Evolutionary conservation across 2,113 vertebrate species (phyloP), one percentile per base, ranked within the genome.

Genomic region (Alectura lathami): DNA sequence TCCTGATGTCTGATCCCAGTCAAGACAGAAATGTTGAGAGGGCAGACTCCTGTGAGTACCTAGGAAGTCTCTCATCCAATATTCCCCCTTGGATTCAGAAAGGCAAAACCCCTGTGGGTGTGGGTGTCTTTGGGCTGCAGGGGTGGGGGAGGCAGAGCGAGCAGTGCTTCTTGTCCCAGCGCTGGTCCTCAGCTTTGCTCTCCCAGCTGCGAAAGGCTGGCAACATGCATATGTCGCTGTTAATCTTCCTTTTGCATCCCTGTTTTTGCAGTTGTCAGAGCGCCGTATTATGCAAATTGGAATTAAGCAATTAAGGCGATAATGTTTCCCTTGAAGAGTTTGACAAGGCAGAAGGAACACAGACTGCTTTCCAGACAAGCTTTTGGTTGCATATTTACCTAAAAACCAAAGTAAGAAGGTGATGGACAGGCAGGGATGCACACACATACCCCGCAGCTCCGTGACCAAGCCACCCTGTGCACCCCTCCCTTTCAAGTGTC

Each of bases 241-340:
- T 98, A 98, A 98, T 98, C 98, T 98, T 97, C 78, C 86, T 93
- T 97, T 95, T 98, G 96, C 97, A 97, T 98, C 97, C 97, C 94
- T 92, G 97, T 96, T 98, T 98, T 96, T 97, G 97, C 96, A 96
- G 92, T 97, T 98, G 97, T 98, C 97, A 98, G 97, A 97, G 95
- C n/a, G 32, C 92, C 13, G 29, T 97, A 97, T 97, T 98, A 98
- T 98, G 98, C 80, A 97, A 98, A 98, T 98, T 96, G 79, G 91
- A 96, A 96, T 97, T 97, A 98, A 98, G 98, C 98, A 98, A 98
- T 98, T 98, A 98, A 97, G 97, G 97, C 96, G 92, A 97, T 98
- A 98, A 97, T 97, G 97, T 97, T 98, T 98, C 93, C 96, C 97
- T 98, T 98, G 97, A 98, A 98, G 98, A 97, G 96, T 97, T 97